phyloP scores from a whole-genome alignment of 1,140 invertebrate species.

The Atta texana region DNA sequence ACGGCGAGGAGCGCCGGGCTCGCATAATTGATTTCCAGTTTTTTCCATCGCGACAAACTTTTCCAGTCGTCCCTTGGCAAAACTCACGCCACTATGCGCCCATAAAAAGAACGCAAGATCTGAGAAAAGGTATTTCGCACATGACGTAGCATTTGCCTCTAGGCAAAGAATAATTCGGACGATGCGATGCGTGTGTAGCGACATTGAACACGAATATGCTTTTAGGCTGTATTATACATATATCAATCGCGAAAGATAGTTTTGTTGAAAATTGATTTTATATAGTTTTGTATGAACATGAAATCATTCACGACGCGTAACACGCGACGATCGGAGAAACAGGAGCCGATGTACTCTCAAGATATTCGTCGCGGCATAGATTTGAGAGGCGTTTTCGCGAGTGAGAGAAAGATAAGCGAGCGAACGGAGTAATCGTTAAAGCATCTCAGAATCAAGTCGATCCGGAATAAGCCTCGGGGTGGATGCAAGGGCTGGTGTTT shows the following conservation, averaged over 20 bases:
- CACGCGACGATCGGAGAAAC: neutral
- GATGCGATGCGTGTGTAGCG: neutral
- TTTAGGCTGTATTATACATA: neutral
- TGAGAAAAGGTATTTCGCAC: neutral
- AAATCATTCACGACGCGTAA: neutral
- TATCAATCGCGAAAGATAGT: neutral
- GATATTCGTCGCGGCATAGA: conserved; percentile 30
- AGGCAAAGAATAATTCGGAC: neutral
- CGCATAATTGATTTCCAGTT: conserved; percentile 75
- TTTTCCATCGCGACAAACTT: conserved; percentile 60
- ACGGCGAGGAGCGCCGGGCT: conserved; percentile 14
- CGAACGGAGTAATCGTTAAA: conserved; percentile 58
- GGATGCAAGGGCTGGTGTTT: conserved; percentile 61
- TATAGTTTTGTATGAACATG: neutral
- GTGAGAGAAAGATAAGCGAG: conserved; percentile 41
- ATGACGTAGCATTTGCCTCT: neutral
- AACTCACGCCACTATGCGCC: neutral
- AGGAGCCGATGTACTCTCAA: neutral
- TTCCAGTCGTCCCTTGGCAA: neutral
- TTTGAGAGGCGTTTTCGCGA: conserved; percentile 51
- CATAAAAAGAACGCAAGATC: conserved; percentile 13
- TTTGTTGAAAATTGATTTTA: neutral
- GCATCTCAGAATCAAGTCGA: conserved; percentile 64
- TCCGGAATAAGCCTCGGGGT: conserved; percentile 56
- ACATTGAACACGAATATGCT: neutral